A percentile compares a stretch with the other conserved stretches of the same genome.
These are phyloP conservation scores for Epizoanthus rinbou DNA, from an alignment of 92 coral and sea anemone species.

Conservation along the genomic window DNA sequence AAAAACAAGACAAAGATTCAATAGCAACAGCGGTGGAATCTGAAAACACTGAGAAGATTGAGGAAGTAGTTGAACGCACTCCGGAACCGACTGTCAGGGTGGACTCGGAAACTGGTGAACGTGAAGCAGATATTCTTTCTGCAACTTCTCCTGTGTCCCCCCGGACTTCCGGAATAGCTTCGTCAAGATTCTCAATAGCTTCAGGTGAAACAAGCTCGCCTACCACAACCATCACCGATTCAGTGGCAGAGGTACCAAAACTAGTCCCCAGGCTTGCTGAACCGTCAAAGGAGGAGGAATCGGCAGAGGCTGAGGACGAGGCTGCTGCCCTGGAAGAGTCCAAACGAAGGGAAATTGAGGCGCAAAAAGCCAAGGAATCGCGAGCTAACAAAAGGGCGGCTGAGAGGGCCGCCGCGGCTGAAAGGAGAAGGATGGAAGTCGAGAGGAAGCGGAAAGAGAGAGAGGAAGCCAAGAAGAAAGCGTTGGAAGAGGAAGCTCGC, in stretches of 20 bases:
- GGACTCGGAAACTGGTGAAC: constrained; percentile 95
- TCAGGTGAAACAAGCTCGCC: constrained; percentile 50
- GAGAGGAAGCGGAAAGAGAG: constrained; percentile 95
- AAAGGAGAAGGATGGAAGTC: constrained; percentile 90
- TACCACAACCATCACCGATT: constrained; percentile 8
- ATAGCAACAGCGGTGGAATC: constrained; percentile 6
- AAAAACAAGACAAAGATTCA: constrained; percentile 47
- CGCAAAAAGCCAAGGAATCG: constrained; percentile 75
- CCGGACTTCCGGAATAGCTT: constrained; percentile 43
- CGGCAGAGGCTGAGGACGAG: constrained; percentile 15
- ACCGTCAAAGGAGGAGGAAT: constrained; percentile 49
- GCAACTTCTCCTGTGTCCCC: constrained; percentile 52
- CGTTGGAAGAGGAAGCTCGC: constrained; percentile 87
- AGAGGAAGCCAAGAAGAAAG: constrained; percentile 89
- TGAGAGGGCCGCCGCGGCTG: constrained; percentile 99
- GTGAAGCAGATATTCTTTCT: constrained; percentile 48
- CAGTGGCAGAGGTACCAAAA: constrained; percentile 63
- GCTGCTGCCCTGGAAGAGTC: constrained; percentile 37
- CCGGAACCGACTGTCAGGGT: constrained; percentile 66
- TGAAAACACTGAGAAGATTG: constrained; percentile 28
- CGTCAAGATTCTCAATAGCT: constrained; percentile 61
- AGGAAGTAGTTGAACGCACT: constrained; percentile 38
- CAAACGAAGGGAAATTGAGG: constrained; percentile 50
- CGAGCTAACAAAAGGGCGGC: constrained; percentile 85
- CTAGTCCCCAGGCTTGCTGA: constrained; percentile 70